A percentile compares a stretch with the other conserved stretches of the same genome.
Conservation (phyloP, 2,113 vertebrate species). For the Fregata magnificens region DNA sequence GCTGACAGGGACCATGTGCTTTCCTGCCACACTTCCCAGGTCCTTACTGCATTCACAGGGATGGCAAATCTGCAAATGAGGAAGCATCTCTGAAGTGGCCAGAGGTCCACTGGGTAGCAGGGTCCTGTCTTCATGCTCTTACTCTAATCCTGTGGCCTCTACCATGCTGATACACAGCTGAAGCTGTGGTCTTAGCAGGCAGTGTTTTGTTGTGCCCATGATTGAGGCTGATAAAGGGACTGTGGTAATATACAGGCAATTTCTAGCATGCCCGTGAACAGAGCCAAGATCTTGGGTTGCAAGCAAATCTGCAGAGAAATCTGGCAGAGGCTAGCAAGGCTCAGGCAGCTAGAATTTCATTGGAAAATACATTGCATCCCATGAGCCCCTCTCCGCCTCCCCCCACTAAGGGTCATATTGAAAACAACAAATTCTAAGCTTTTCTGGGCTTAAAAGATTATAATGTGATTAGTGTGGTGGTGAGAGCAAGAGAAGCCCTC, state of each 20-base stretch:
- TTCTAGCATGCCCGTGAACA: accelerated
- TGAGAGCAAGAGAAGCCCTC: not conserved
- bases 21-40: not conserved
- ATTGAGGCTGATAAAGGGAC: not conserved
- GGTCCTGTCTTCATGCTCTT: not conserved
- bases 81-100: not conserved
- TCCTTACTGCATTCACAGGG: not conserved
- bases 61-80: not conserved
- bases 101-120: not conserved
- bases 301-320: not conserved
- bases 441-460: constrained; percentile 38
- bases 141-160: not conserved
- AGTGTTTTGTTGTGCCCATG: not conserved
- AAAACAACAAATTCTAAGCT: constrained; percentile 19
- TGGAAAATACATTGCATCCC: not conserved
- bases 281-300: not conserved
- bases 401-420: not conserved
- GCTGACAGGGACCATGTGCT: not conserved
- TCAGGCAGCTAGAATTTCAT: not conserved
- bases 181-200: not conserved
- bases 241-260: not conserved
- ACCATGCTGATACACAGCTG: not conserved
- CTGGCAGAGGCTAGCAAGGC: not conserved
- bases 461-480: not conserved
- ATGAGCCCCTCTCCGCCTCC: not conserved